A percentile compares a stretch with the other conserved stretches of the same genome.
Conservation (phyloP, 2,797 vertebrate species). For the Spinibarbus caldwelli region DNA sequence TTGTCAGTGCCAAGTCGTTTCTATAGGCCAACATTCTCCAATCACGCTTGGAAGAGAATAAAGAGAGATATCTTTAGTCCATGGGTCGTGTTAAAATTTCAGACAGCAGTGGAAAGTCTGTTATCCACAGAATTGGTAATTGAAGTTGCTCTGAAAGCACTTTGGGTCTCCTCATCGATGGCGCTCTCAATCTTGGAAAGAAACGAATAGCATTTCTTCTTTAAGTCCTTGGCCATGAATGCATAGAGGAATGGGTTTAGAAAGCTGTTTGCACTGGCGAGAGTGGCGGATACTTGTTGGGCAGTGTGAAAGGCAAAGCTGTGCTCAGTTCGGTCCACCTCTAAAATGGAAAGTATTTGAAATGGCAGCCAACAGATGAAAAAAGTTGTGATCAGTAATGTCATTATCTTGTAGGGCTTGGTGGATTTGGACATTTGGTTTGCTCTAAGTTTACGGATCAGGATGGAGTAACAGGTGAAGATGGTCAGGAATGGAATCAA, state of each 20-base stretch:
- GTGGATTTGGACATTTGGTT: conserved; percentile 83
- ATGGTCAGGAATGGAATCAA: conserved; percentile 83
- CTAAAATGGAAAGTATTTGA: conserved; percentile 77
- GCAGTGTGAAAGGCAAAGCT: conserved; percentile 57
- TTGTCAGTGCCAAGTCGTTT: background rate
- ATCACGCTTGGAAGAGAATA: background rate
- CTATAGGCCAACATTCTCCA: background rate
- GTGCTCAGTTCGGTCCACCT: conserved; percentile 52
- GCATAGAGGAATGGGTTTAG: conserved; percentile 93
- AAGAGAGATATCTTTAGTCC: background rate
- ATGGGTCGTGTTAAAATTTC: background rate
- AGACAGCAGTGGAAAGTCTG: conserved; percentile 74
- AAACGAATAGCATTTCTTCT: conserved; percentile 82
- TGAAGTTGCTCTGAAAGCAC: conserved; percentile 84
- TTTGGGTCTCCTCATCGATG: conserved; percentile 84
- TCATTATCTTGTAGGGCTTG: conserved; percentile 90
- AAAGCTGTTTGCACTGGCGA: conserved; percentile 88
- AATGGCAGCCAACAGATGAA: conserved; percentile 88
- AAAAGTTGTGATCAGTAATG: conserved; percentile 86
- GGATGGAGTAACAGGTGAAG: conserved; percentile 84
- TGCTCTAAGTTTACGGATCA: conserved; percentile 79
- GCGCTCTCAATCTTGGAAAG: conserved; percentile 88
- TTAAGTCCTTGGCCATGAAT: conserved; percentile 91
- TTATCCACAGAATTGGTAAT: conserved; percentile 76
- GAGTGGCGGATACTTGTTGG: conserved; percentile 64